Evolutionary conservation across 2,113 vertebrate genomes (phyloP).

Genomic region (Phylloscopus trochilus): DNA sequence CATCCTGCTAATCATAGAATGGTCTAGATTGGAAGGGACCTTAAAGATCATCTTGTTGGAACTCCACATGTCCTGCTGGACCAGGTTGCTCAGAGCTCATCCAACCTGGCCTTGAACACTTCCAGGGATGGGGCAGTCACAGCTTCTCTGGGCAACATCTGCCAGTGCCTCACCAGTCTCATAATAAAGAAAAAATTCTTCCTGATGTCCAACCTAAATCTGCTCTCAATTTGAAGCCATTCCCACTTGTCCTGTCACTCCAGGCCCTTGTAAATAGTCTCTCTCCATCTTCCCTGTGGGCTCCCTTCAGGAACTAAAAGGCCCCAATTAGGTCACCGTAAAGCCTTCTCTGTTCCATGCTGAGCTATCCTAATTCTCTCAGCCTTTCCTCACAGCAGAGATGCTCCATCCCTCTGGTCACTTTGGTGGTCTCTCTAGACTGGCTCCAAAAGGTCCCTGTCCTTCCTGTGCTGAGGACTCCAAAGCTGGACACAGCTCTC

Average conservation of each 20-base stretch:
- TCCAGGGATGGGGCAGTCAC: neutral
- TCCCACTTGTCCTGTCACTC: fast-evolving
- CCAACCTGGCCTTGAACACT: fast-evolving
- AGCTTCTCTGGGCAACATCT: fast-evolving
- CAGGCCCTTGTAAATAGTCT: fast-evolving
- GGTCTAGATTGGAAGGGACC: neutral
- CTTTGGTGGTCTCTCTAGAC: neutral
- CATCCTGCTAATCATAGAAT: neutral
- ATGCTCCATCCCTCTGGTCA: neutral
- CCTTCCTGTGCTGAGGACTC: neutral
- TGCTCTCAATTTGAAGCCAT: neutral
- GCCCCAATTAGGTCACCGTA: fast-evolving
- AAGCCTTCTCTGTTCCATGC: neutral
- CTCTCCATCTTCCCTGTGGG: neutral
- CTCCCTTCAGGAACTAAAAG: neutral
- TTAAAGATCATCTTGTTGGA: neutral
- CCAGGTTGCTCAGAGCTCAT: neutral
- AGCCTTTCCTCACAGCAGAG: neutral
- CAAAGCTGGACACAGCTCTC: neutral
- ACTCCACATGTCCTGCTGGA: fast-evolving
- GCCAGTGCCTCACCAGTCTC: fast-evolving
- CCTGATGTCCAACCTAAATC: neutral
- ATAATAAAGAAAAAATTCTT: neutral
- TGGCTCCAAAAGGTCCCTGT: neutral
- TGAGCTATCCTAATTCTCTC: neutral